phyloP scores from a whole-genome alignment of 1,140 invertebrate species.

The Procambarus clarkii region DNA sequence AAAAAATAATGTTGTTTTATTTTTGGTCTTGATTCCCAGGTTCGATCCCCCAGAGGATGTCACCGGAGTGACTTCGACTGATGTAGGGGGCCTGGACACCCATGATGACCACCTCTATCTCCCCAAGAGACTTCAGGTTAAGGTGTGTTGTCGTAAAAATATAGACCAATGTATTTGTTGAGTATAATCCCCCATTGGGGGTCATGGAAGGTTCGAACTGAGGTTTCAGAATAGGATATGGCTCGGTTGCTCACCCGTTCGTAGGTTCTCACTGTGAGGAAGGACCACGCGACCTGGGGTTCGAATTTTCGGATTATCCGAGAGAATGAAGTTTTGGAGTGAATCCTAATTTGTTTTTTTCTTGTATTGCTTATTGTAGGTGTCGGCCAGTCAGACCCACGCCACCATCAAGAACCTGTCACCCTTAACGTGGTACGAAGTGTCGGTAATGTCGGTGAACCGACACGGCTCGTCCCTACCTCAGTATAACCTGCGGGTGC shows the following conservation, averaged over 20 bases:
- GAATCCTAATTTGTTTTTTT: too few relatives aligned
- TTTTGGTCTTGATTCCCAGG: constrained; percentile 3
- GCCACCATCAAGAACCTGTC: constrained; percentile 49
- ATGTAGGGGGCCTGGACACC: neutral
- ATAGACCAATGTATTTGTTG: too few relatives aligned
- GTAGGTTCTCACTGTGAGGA: too few relatives aligned
- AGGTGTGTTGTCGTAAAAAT: neutral
- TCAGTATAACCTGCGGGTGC: constrained; percentile 82
- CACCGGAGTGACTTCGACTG: neutral
- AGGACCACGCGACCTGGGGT: too few relatives aligned
- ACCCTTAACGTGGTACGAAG: constrained; percentile 89
- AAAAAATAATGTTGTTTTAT: too few relatives aligned
- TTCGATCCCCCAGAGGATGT: constrained; percentile 60
- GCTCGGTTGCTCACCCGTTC: too few relatives aligned
- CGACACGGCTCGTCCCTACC: constrained; percentile 85
- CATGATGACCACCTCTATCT: constrained; percentile 16
- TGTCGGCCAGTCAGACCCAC: constrained; percentile 52
- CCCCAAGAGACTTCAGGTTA: constrained; percentile 35
- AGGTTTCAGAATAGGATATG: too few relatives aligned
- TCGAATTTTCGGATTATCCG: too few relatives aligned
- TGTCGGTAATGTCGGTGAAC: constrained; percentile 84
- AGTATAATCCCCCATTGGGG: too few relatives aligned
- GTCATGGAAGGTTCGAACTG: too few relatives aligned
- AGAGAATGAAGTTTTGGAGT: too few relatives aligned
- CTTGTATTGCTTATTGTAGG: neutral